These are phyloP conservation scores for Squalus acanthias DNA, from an alignment of 2,797 vertebrate genomes.

Conservation along the genomic window DNA sequence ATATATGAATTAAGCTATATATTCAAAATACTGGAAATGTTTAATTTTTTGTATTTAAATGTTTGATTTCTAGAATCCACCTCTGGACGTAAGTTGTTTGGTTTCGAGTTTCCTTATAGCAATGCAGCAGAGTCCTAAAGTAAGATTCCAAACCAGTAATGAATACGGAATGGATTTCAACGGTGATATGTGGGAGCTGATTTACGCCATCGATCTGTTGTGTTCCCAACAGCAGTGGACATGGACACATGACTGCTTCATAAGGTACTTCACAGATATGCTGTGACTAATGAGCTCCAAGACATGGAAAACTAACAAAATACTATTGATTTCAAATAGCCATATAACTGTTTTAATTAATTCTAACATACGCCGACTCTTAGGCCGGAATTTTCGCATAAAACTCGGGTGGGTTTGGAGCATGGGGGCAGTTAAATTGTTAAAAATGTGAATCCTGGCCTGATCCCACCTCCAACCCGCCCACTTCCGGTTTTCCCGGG, in stretches of 20 bases:
- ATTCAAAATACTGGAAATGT: neutral
- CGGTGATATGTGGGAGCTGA: slow-evolving; percentile 70
- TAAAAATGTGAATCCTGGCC: too few relatives aligned
- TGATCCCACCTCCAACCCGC: too few relatives aligned
- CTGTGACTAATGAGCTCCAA: neutral
- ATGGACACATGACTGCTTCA: slow-evolving; percentile 81
- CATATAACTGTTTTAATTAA: neutral
- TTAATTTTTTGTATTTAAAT: slow-evolving; percentile 38
- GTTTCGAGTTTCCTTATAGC: slow-evolving; percentile 69
- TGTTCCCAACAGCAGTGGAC: slow-evolving; percentile 79
- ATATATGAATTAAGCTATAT: neutral
- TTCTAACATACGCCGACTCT: neutral
- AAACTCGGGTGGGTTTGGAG: too few relatives aligned
- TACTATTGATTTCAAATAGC: neutral
- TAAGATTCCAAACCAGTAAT: slow-evolving; percentile 66
- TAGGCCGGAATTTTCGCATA: too few relatives aligned
- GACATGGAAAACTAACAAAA: neutral
- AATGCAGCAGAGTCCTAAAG: slow-evolving; percentile 63
- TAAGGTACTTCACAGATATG: slow-evolving; percentile 59
- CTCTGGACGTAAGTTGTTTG: slow-evolving; percentile 67
- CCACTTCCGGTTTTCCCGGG: too few relatives aligned
- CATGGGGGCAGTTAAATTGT: too few relatives aligned
- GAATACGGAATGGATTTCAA: slow-evolving; percentile 75
- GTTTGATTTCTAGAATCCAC: slow-evolving; percentile 62
- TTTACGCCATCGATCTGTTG: slow-evolving; percentile 78